These are phyloP conservation scores for Ptychoptera albimana DNA, from an alignment of 2,888 invertebrate species.

Conservation along the genomic window DNA sequence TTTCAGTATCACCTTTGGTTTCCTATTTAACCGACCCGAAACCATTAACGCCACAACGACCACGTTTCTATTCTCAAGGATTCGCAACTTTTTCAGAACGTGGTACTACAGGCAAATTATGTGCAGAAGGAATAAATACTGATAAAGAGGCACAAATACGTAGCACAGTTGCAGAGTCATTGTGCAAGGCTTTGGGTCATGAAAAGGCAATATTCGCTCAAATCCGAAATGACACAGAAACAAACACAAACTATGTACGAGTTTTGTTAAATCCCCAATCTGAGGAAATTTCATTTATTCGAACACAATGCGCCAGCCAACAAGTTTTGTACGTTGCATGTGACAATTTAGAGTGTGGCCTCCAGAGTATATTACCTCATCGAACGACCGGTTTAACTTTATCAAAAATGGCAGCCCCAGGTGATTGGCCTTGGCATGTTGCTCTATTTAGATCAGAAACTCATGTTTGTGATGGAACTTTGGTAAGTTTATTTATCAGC, in stretches of 20 bases:
- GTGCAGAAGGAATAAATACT: conserved; percentile 59
- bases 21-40: conserved; percentile 44
- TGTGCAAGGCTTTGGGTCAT: conserved; percentile 62
- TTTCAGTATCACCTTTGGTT: conserved; percentile 57
- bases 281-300: conserved; percentile 63
- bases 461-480: conserved; percentile 77
- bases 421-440: conserved; percentile 90
- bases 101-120: conserved; percentile 63
- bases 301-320: conserved; percentile 55
- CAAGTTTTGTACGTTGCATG: conserved; percentile 69
- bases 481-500: conserved; percentile 31
- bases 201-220: conserved; percentile 54
- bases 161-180: conserved; percentile 57
- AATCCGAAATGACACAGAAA: conserved; percentile 41
- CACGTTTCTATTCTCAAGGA: conserved; percentile 57
- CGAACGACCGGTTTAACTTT: conserved; percentile 30
- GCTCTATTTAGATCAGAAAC: conserved; percentile 67
- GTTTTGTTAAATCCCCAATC: conserved; percentile 62
- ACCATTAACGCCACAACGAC: conserved; percentile 50
- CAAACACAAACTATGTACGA: conserved; percentile 52
- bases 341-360: conserved; percentile 57
- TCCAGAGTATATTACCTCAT: conserved; percentile 39
- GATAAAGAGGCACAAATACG: conserved; percentile 31
- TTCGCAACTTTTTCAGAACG: conserved; percentile 75
- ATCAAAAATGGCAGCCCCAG: conserved; percentile 57